These are phyloP conservation scores for Drosophila silvestris DNA, from an alignment of 2,888 invertebrate species.

Conservation along the genomic window DNA sequence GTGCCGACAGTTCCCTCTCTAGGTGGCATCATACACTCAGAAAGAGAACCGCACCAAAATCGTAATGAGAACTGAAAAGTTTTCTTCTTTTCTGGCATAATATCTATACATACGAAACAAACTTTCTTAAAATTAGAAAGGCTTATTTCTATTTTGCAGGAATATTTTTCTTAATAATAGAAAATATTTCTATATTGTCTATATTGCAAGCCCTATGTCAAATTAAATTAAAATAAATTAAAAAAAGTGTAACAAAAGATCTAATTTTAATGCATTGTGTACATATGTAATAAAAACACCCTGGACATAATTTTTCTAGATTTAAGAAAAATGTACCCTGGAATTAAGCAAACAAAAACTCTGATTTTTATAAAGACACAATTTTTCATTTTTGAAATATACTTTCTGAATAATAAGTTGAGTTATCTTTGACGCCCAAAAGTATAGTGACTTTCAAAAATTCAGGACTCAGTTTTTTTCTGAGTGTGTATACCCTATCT, in stretches of 20 bases:
- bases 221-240: background rate
- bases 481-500: background rate
- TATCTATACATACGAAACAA: background rate
- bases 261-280: background rate
- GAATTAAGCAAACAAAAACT: background rate
- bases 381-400: background rate
- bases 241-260: background rate
- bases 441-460: background rate
- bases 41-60: background rate
- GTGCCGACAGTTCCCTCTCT: conserved; percentile 40
- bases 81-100: background rate
- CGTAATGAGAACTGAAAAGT: background rate
- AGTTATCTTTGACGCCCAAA: background rate
- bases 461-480: background rate
- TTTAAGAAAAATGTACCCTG: background rate
- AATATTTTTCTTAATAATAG: background rate
- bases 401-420: background rate
- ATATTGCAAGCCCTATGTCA: background rate
- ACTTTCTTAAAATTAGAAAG: background rate
- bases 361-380: background rate
- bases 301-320: background rate
- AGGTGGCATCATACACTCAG: conserved; percentile 15
- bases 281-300: background rate
- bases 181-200: background rate
- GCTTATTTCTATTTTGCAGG: background rate